Evolutionary conservation across 2,113 vertebrate genomes (phyloP), one percentile per base, ranked within the genome.

Genomic region (Thamnophis sirtalis): DNA sequence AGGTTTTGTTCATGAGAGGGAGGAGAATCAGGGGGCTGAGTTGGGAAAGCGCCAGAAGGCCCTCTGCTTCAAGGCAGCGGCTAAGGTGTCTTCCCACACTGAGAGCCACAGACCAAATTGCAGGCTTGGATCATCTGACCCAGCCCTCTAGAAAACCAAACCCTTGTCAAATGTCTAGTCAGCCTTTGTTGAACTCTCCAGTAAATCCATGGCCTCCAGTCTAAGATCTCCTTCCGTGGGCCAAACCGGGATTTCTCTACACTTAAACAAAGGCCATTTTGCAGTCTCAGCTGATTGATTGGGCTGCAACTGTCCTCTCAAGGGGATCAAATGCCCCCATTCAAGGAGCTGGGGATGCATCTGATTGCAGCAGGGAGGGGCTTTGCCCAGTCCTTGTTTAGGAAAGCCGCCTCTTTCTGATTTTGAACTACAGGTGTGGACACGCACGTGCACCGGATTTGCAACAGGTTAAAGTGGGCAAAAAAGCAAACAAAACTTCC

Each of bases 361-460:
- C 48, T 19, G 13, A 22, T 28, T 3, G 5, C 19, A 4, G 3
- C 26, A 17, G 19, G 56, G 43, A 8, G 22, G 21, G 24, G 13
- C 1, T 17, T 60, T 50, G 2, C 48, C 28, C n/a, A 1, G 1
- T 1, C 49, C 13, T 22, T 9, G 3, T 22, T 50, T n/a, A 33
- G 3, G 26, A 53, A 8, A 21, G 0, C 21, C 4, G 15, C 9
- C 26, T 49, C 28, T 10, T 84, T 73, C 94, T 94, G 85, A 91
- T 89, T 96, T 91, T 91, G 89, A 33, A 51, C 89, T 38, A 93
- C 92, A 99, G 99, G 99, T 9, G 99, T 99, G 96, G 99, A 99
- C 97, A 99, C 99, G 21, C 99, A 99, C 0, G 99, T 99, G 86
- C 99, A 99, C 96, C 98, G 99, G 73, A 99, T 99, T 90, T 95